Base-by-base conservation (phyloP, 2,797 vertebrate species). In the Anguilla megastoma region DNA sequence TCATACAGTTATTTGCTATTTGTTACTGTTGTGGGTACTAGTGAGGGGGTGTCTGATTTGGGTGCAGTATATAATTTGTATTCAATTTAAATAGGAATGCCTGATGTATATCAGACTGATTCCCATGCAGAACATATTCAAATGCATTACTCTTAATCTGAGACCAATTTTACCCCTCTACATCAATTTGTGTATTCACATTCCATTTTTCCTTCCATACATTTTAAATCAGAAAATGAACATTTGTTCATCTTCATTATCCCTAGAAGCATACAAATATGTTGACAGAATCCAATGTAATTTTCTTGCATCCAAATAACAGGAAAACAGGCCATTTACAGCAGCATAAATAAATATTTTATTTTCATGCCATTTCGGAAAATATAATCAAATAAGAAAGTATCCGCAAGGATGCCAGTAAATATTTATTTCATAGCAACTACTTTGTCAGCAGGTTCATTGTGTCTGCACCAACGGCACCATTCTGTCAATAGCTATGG, bases 181-280 rank as follows among this genome's bases (percentile, higher is more conserved):
- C 21, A 83, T 83, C 80, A 50, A 50, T 83, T 84, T 58, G 50
- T 30, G 52, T 54, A 30, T 84, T 30, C 52, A 30, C n/a, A 27
- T 87, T 87, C 79, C 45, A 87, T 85, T 85, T 76, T 85, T 54
- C 84, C 58, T 54, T 85, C 84, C 56, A 69, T 45, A 41, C 60
- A 30, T 69, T 63, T 69, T 7, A 45, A 48, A 48, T 66, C 30
- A 45, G 18, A 86, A 69, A 86, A 86, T 48, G 6, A 60, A 69
- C 58, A 45, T 58, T 66, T 86, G 56, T 63, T 10, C 33, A 33
- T 58, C 18, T 41, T 85, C 30, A 85, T 60, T 30, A 85, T 60
- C 58, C 56, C 41, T 50, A 48, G n/a, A 66, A n/a, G 21, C 8
- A 27, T 36, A 66, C 33, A 66, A 63, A 60, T 86, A 66, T 21